Conservation (phyloP, 1,140 invertebrate species). For the Solen grandis region DNA sequence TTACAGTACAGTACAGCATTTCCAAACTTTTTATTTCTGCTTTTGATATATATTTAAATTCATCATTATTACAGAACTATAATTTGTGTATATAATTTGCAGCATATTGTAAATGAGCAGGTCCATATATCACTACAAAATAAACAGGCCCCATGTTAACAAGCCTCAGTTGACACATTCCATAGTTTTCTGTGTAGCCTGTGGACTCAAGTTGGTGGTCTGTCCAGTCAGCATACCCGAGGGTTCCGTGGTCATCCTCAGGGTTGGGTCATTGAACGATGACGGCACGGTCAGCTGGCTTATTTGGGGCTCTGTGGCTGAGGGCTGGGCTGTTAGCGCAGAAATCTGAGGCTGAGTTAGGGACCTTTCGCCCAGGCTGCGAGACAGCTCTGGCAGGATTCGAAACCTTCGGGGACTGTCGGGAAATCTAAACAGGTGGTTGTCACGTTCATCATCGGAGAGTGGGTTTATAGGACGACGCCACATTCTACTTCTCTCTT, state of each 20-base stretch:
- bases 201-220: neutral
- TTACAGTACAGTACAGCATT: too few species aligned
- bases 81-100: too few species aligned
- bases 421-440: conserved; percentile 72
- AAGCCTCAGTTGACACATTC: conserved; percentile 29
- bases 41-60: too few species aligned
- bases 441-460: conserved; percentile 70
- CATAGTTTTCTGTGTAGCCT: conserved; percentile 16
- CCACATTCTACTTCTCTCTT: conserved; percentile 63
- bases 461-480: conserved; percentile 66
- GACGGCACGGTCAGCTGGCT: neutral
- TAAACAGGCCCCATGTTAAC: too few species aligned
- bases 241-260: conserved; percentile 28
- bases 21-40: too few species aligned
- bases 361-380: conserved; percentile 18
- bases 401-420: conserved; percentile 61
- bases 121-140: too few species aligned
- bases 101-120: too few species aligned
- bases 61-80: too few species aligned
- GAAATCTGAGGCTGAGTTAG: conserved; percentile 31
- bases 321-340: neutral
- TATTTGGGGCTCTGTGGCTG: neutral
- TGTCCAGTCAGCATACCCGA: neutral
- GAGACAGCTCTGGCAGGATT: conserved; percentile 26
- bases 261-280: conserved; percentile 16